Evolutionary conservation across 2,888 invertebrate genomes (phyloP).

Genomic region (Linnaemya tessellans): DNA sequence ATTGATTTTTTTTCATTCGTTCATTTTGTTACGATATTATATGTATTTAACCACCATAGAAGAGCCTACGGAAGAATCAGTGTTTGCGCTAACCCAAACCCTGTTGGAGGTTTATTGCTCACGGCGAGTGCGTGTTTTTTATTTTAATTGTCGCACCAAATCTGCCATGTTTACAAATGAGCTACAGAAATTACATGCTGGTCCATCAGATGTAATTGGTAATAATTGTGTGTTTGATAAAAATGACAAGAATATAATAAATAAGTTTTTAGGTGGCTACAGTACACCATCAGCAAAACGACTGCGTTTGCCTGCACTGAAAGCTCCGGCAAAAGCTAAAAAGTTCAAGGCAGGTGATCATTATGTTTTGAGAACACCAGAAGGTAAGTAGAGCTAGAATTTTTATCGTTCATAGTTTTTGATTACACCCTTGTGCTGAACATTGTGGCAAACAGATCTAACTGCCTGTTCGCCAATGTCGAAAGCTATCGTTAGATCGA

Average conservation of each 20-base stretch:
- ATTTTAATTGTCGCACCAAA: conserved; percentile 78
- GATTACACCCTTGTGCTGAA: no score
- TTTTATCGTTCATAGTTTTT: background rate
- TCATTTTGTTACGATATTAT: background rate
- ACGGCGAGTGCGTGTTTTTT: conserved; percentile 79
- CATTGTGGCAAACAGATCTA: no score
- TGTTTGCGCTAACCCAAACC: conserved; percentile 79
- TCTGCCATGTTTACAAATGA: conserved; percentile 80
- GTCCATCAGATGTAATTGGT: conserved; percentile 81
- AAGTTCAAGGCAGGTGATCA: conserved; percentile 80
- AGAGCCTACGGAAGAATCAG: conserved; percentile 79
- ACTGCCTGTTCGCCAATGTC: no score
- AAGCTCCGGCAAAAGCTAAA: conserved; percentile 69
- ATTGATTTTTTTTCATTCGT: conserved; percentile 30
- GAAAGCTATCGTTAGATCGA: no score
- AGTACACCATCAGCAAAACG: conserved; percentile 76
- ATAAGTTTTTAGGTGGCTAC: conserved; percentile 74
- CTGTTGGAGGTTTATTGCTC: conserved; percentile 79
- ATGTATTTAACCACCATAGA: conserved; percentile 72
- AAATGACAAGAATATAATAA: background rate
- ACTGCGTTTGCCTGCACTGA: conserved; percentile 76
- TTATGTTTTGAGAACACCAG: conserved; percentile 79
- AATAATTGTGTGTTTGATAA: conserved; percentile 6
- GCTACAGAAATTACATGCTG: conserved; percentile 76
- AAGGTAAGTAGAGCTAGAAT: conserved; percentile 75